These are phyloP conservation scores for Micrasema longulum DNA, from an alignment of 1,140 invertebrate genomes.

Conservation along the genomic window DNA sequence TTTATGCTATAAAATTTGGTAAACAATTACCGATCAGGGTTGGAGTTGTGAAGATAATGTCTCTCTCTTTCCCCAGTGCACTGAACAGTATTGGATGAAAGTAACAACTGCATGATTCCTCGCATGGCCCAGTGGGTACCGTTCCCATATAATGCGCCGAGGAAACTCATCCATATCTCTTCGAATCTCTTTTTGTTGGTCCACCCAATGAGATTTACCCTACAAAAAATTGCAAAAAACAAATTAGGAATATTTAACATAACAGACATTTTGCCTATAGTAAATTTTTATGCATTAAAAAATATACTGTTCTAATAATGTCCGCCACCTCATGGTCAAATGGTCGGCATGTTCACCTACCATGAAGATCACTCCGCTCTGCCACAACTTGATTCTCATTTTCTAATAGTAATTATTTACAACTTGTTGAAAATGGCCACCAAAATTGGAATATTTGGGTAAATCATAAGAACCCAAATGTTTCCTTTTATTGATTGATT, in stretches of 20 bases:
- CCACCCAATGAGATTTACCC: conserved; percentile 82
- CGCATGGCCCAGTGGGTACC: conserved; percentile 64
- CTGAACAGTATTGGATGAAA: conserved; percentile 45
- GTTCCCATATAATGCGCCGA: conserved; percentile 79
- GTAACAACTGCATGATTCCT: conserved; percentile 63
- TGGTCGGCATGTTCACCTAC: too few relatives aligned
- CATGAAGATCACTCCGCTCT: too few relatives aligned
- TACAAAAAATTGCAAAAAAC: too few relatives aligned
- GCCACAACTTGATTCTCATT: too few relatives aligned
- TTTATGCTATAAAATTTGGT: too few relatives aligned
- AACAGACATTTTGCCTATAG: background rate
- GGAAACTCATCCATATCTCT: conserved; percentile 91
- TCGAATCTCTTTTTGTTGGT: conserved; percentile 88
- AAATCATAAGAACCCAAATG: too few relatives aligned
- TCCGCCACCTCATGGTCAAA: too few relatives aligned
- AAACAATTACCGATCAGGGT: conserved; percentile 37
- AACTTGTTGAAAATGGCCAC: too few relatives aligned
- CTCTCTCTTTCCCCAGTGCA: conserved; percentile 37
- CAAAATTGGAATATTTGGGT: too few relatives aligned
- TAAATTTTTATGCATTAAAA: background rate
- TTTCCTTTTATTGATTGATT: too few relatives aligned
- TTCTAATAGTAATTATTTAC: too few relatives aligned
- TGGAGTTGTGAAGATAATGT: background rate
- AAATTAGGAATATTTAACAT: background rate
- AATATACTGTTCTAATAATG: background rate